Evolutionary conservation across 2,888 invertebrate species (phyloP).

Genomic region (Drosophila mimica): DNA sequence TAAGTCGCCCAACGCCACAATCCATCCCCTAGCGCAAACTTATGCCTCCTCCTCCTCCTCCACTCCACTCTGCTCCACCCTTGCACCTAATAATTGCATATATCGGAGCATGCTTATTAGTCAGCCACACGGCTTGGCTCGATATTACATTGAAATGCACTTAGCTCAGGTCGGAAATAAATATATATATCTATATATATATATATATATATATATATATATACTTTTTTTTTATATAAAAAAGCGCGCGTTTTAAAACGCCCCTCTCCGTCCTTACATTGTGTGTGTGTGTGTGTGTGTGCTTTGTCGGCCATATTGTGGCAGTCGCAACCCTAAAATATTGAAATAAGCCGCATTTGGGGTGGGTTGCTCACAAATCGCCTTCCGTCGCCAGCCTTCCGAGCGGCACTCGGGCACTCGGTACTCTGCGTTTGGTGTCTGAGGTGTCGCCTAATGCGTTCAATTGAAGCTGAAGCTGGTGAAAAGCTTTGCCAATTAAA

Average conservation of each 20-base stretch:
- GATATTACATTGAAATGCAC: conserved; percentile 73
- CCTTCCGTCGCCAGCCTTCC: not conserved
- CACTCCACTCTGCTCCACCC: conserved; percentile 2
- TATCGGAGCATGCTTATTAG: conserved; percentile 46
- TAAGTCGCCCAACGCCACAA: conserved; percentile 47
- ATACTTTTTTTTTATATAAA: conserved; percentile 2
- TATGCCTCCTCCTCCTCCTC: not conserved
- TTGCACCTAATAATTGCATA: conserved; percentile 39
- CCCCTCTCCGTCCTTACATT: conserved; percentile 17
- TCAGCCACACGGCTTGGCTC: not conserved
- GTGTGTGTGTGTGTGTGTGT: conserved; percentile 32
- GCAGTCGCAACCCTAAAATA: conserved; percentile 59
- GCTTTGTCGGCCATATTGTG: conserved; percentile 74
- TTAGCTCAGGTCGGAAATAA: conserved; percentile 37
- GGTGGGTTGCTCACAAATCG: conserved; percentile 38
- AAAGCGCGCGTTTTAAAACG: conserved; percentile 75
- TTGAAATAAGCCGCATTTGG: conserved; percentile 28
- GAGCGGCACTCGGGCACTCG: not conserved
- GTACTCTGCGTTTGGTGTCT: conserved; percentile 31
- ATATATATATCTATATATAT: not conserved
- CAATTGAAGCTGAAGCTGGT: conserved; percentile 64
- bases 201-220: conserved; percentile 1
- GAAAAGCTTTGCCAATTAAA: conserved; percentile 64
- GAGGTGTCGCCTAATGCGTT: conserved; percentile 77
- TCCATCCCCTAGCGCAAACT: not conserved